Conservation (phyloP, 2,113 vertebrate genomes). For the Promerops cafer region DNA sequence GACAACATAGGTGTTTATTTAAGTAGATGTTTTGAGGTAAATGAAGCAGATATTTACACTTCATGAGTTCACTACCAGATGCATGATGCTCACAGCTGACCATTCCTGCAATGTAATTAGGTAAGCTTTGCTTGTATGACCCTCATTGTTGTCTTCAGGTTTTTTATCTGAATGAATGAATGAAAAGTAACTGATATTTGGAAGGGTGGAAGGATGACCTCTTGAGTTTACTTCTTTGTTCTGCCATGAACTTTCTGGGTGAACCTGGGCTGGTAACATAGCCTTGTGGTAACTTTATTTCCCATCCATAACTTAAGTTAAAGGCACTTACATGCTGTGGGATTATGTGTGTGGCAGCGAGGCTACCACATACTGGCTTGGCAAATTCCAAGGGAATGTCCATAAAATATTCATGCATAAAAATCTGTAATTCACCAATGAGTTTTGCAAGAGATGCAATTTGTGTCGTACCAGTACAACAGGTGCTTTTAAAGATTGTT, state of each 20-base stretch:
- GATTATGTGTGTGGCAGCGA: neutral
- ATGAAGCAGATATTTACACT: neutral
- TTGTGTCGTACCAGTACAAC: neutral
- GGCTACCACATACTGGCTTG: neutral
- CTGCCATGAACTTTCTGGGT: neutral
- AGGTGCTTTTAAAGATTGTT: neutral
- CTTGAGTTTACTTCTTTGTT: neutral
- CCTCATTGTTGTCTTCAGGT: neutral
- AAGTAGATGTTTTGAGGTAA: neutral
- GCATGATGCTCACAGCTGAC: neutral
- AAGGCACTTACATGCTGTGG: neutral
- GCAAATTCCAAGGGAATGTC: neutral
- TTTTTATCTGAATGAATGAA: neutral
- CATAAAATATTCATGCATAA: neutral
- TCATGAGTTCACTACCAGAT: neutral
- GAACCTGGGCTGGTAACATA: neutral
- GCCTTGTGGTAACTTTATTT: neutral
- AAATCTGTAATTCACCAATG: neutral
- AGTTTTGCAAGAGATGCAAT: neutral
- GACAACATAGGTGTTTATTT: neutral
- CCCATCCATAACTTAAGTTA: neutral
- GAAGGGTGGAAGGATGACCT: neutral
- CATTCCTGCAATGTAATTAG: neutral
- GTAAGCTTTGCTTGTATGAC: neutral
- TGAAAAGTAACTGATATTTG: neutral